These are phyloP conservation scores for Lophius americanus DNA, from an alignment of 2,797 vertebrate genomes.

Conservation along the genomic window DNA sequence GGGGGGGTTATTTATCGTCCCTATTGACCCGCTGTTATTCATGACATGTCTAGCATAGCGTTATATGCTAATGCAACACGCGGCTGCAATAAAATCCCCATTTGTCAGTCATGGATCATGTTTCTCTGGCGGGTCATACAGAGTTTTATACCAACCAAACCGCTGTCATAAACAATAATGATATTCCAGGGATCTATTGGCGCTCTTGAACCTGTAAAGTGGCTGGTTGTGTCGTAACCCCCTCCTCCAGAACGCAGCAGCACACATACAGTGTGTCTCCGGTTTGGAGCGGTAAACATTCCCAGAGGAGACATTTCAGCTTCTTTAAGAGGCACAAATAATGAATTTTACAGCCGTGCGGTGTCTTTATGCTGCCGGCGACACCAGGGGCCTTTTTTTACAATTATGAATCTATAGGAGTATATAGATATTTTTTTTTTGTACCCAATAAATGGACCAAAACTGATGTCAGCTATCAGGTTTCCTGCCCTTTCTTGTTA, in stretches of 20 bases:
- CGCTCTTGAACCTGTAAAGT: conserved; percentile 37
- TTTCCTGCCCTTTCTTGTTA: too few relatives aligned
- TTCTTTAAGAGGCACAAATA: conserved; percentile 32
- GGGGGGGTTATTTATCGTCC: conserved; percentile 51
- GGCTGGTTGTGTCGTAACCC: conserved; percentile 14
- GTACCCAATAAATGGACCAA: conserved; percentile 29
- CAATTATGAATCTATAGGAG: conserved; percentile 32
- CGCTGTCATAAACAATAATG: conserved; percentile 15
- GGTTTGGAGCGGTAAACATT: conserved; percentile 5
- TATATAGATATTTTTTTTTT: conserved; percentile 36
- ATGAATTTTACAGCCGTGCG: conserved; percentile 30
- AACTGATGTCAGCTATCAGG: conserved; percentile 16
- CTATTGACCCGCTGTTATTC: conserved; percentile 53
- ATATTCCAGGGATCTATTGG: conserved; percentile 21
- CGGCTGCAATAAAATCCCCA: conserved; percentile 33
- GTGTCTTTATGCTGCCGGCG: conserved; percentile 43
- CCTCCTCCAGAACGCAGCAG: conserved; percentile 9
- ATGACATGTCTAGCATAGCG: conserved; percentile 42
- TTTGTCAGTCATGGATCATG: conserved; percentile 19
- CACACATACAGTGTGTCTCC: not conserved
- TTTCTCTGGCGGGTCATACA: conserved; percentile 31
- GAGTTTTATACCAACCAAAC: conserved; percentile 31
- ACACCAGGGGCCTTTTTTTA: conserved; percentile 63
- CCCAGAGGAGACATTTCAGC: conserved; percentile 15
- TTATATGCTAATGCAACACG: conserved; percentile 55